phyloP scores from a whole-genome alignment of 2,797 vertebrate genomes.

The Tenualosa ilisha region DNA sequence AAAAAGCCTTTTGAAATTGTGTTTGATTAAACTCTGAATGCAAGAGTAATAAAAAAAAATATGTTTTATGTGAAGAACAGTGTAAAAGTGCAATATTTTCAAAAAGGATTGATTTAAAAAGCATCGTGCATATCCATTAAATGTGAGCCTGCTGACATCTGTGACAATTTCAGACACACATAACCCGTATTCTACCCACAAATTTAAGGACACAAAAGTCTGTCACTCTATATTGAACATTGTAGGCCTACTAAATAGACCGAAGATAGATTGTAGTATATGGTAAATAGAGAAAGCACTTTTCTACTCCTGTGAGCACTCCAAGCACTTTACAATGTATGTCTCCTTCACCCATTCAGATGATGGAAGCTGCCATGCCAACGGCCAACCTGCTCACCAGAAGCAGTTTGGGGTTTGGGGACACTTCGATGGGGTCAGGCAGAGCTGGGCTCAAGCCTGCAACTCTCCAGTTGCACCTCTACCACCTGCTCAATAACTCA shows the following conservation, averaged over 20 bases:
- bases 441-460: too few species aligned
- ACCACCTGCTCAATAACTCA: background rate
- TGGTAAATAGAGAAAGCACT: too few species aligned
- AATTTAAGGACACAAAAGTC: background rate
- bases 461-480: too few species aligned
- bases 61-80: background rate
- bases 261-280: too few species aligned
- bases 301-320: too few species aligned
- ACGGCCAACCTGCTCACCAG: too few species aligned
- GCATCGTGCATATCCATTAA: background rate
- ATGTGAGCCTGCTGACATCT: background rate
- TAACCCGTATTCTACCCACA: background rate
- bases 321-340: background rate
- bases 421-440: background rate
- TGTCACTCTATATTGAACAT: too few species aligned
- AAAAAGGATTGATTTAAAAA: background rate
- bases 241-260: too few species aligned
- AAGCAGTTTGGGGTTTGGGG: too few species aligned
- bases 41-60: background rate
- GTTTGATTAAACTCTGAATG: slow-evolving; percentile 8
- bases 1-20: background rate
- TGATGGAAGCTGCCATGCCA: too few species aligned
- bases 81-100: too few species aligned
- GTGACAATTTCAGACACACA: background rate
- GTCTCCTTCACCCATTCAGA: too few species aligned